A percentile compares a stretch with the other conserved stretches of the same genome.
These are phyloP conservation scores for Calameuta idolon DNA, from an alignment of 2,888 invertebrate species.

Conservation along the genomic window DNA sequence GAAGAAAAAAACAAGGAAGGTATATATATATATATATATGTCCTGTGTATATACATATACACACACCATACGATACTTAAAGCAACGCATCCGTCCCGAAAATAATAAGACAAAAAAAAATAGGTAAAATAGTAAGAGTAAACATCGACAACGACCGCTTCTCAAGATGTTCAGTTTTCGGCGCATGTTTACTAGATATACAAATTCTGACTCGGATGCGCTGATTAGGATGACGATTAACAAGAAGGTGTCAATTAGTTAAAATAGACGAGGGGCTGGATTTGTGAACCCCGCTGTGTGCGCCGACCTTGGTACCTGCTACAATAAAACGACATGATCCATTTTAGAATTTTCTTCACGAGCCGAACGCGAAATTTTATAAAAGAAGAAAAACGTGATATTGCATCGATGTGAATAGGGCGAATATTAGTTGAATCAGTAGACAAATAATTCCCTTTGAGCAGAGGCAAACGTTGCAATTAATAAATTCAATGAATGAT, in stretches of 20 bases:
- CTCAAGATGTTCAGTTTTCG: background rate
- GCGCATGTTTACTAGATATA: background rate
- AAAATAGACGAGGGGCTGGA: constrained; percentile 61
- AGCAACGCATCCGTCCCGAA: background rate
- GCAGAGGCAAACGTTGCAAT: too few relatives aligned
- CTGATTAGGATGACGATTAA: constrained; percentile 57
- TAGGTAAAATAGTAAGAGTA: background rate
- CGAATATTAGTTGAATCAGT: background rate
- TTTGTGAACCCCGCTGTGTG: constrained; percentile 58
- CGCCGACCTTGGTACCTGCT: constrained; percentile 59
- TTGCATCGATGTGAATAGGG: background rate
- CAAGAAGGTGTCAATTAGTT: constrained; percentile 61
- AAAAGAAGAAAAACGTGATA: background rate
- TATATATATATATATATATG: background rate
- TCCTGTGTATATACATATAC: too few relatives aligned
- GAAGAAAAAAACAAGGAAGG: background rate
- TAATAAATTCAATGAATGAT: background rate
- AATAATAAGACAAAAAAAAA: background rate
- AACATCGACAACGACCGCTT: constrained; percentile 10
- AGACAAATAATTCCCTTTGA: background rate
- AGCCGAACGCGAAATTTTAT: background rate
- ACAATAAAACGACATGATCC: constrained; percentile 28
- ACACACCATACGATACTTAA: background rate
- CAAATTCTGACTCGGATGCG: constrained; percentile 38
- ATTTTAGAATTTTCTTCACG: background rate